Conservation (phyloP, 2,888 invertebrate genomes). For the Lasioglossum pauxillum region DNA sequence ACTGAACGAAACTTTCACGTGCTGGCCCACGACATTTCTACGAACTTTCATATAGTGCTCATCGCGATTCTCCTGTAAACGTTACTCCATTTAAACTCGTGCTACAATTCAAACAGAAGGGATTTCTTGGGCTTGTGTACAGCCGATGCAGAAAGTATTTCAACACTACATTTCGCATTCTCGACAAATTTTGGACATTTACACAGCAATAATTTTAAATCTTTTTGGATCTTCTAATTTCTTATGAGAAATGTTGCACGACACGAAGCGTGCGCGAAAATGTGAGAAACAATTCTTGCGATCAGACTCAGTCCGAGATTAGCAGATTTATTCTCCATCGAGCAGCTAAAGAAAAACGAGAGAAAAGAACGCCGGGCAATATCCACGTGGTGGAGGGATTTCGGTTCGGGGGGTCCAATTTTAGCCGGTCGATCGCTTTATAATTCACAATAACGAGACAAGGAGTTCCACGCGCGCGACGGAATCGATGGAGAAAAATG, state of each 20-base stretch:
- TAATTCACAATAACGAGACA: slow-evolving; percentile 24
- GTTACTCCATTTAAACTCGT: not conserved
- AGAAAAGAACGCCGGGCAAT: not conserved
- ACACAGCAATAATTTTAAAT: too few relatives aligned
- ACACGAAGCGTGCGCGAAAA: too few relatives aligned
- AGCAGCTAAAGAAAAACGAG: not conserved
- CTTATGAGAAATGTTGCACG: too few relatives aligned
- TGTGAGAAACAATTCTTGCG: not conserved
- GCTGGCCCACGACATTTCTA: slow-evolving; percentile 17
- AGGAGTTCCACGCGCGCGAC: not conserved
- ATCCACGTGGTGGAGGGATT: not conserved
- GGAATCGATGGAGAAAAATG: slow-evolving; percentile 7
- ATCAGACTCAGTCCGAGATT: not conserved
- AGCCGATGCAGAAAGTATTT: not conserved
- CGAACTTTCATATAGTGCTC: not conserved
- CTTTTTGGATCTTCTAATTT: too few relatives aligned
- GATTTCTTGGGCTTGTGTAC: not conserved
- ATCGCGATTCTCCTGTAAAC: not conserved
- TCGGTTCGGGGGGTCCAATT: not conserved
- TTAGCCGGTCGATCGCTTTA: slow-evolving; percentile 5
- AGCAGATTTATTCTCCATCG: not conserved
- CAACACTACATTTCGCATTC: not conserved
- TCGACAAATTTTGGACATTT: not conserved
- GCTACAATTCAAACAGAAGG: not conserved
- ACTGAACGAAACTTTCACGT: slow-evolving; percentile 39